Evolutionary conservation across 2,113 vertebrate genomes (phyloP), one percentile per base, ranked within the genome.

Genomic region (Callorhinus ursinus): DNA sequence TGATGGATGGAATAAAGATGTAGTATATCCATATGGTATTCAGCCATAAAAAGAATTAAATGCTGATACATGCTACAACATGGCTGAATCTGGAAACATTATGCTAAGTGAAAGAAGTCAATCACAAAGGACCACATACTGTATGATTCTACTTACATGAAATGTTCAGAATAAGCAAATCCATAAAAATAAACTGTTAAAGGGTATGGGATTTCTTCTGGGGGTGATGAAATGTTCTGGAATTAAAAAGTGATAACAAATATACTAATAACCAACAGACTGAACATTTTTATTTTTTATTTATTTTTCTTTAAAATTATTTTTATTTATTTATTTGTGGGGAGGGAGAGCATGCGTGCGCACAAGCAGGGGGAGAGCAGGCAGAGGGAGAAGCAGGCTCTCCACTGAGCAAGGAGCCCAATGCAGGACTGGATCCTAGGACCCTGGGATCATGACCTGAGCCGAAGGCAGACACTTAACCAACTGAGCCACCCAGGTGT

Each of bases 141-240:
- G 1, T 63, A 46, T 82, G 51, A 89, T n/a, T 95, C 28, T 53
- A 53, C n/a, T 93, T 91, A 65, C 36, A 90, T 36, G 24, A 92
- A 93, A 83, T 53, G 36, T 39, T 74, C 46, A 83, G 42, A 92
- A 94, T 10, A 97, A 71, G 36, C 79, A 92, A 94, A 91, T 67
- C 36, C 89, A 80, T 16, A 94, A 2, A 72, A 46, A 81, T 39
- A 91, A 5, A 87, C 3, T 82, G 46, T 4, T 63, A 89, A 88
- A 6, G 21, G 21, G 36, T 49, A 59, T 3, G 22, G 4, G 9
- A 57, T 95, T 89, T 77, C 59, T 95, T 46, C 46, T 12, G 1
- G 22, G 19, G 22, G 22, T 71, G 36, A 92, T 33, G 4, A 92
- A 65, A 97, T 79, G 7, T 80, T 93, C 63, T 93, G 65, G 55